These are phyloP conservation scores for Cisticola juncidis DNA, from an alignment of 2,113 vertebrate species.

Conservation along the genomic window DNA sequence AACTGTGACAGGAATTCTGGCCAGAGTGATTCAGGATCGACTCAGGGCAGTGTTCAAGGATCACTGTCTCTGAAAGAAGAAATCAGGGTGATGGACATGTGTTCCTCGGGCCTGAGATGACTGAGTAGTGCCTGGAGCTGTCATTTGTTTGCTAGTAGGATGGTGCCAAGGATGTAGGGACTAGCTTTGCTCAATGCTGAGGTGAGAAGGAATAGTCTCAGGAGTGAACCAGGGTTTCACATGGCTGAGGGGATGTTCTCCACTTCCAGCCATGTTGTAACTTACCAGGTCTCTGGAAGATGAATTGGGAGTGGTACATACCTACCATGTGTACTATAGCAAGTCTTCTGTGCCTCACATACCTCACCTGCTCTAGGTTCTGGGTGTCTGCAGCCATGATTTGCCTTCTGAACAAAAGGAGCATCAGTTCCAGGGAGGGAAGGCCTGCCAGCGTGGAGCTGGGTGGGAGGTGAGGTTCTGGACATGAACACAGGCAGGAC, in stretches of 20 bases:
- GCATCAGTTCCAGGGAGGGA: neutral
- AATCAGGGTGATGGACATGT: fast-evolving
- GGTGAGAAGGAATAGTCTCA: neutral
- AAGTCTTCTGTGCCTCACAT: neutral
- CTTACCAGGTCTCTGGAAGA: neutral
- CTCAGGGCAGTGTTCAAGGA: neutral
- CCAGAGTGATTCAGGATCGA: neutral
- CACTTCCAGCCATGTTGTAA: neutral
- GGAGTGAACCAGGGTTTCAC: neutral
- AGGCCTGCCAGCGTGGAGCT: neutral
- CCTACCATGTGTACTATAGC: fast-evolving
- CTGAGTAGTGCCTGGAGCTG: neutral
- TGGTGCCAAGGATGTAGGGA: neutral
- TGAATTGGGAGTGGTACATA: fast-evolving
- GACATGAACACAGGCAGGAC: neutral
- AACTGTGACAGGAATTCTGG: neutral
- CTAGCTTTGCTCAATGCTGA: neutral
- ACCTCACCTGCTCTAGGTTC: neutral
- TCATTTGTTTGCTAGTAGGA: neutral
- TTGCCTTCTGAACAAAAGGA: neutral
- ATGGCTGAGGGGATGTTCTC: neutral
- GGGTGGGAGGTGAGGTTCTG: neutral
- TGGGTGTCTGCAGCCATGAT: neutral
- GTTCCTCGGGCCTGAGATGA: neutral
- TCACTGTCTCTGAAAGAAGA: neutral